Percentiles rank a stretch among this genome's conserved stretches.
Evolutionary conservation across 2,888 invertebrate species (phyloP).

Genomic region (Sacculina carcini): DNA sequence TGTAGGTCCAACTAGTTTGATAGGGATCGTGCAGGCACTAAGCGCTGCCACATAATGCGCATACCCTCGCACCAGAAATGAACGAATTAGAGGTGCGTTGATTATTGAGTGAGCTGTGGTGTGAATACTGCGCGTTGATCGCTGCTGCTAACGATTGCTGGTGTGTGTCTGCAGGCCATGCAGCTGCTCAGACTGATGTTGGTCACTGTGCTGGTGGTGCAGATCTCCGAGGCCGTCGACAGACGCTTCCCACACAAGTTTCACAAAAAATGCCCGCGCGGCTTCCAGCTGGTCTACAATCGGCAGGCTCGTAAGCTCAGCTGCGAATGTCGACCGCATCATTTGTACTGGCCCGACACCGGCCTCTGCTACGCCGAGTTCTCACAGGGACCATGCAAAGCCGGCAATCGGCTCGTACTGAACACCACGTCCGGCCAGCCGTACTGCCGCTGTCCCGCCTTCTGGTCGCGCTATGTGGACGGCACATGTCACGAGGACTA

Average conservation of each 20-base stretch:
- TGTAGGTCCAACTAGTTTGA: too few relatives aligned
- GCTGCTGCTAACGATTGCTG: not conserved
- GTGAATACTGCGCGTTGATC: not conserved
- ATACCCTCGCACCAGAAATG: too few relatives aligned
- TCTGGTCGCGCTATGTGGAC: slow-evolving; percentile 13
- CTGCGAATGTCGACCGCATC: slow-evolving; percentile 9
- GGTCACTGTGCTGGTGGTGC: not conserved
- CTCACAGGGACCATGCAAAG: slow-evolving; percentile 6
- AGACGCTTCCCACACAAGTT: slow-evolving; percentile 8
- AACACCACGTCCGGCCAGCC: not conserved
- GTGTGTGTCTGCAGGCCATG: not conserved
- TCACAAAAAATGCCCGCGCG: slow-evolving; percentile 6
- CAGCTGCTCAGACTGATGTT: not conserved
- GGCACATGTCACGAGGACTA: slow-evolving; percentile 15
- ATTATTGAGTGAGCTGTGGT: too few relatives aligned
- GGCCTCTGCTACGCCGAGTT: slow-evolving; percentile 15
- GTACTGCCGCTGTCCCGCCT: slow-evolving; percentile 9
- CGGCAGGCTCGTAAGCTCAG: not conserved
- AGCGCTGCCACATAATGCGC: too few relatives aligned
- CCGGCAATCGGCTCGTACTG: not conserved
- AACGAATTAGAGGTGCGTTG: too few relatives aligned
- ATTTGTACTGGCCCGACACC: slow-evolving; percentile 15
- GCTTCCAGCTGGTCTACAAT: not conserved
- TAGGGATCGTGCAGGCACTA: too few relatives aligned
- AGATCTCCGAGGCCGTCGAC: not conserved